Evolutionary conservation across 2,888 invertebrate species (phyloP).

Genomic region (Cosmia trapezina): DNA sequence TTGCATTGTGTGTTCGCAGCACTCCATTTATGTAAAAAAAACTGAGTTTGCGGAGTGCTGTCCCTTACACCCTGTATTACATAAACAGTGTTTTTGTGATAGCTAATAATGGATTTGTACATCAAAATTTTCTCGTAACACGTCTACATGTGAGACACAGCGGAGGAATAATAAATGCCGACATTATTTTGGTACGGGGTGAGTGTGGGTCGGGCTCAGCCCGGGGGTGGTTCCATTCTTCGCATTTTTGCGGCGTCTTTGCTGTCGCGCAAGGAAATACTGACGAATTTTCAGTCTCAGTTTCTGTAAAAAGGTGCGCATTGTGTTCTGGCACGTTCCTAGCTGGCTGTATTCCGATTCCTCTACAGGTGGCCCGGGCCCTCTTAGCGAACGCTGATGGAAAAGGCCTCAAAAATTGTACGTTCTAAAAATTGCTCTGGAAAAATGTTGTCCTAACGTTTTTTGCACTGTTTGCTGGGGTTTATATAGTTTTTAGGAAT

Average conservation of each 20-base stretch:
- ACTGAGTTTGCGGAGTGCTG: too few relatives aligned
- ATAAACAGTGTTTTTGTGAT: constrained; percentile 59
- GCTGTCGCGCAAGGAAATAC: constrained; percentile 75
- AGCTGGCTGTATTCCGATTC: constrained; percentile 74
- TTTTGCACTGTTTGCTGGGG: constrained; percentile 18
- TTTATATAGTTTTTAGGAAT: constrained; percentile 11
- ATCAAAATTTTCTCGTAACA: constrained; percentile 67
- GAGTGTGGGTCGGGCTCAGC: constrained; percentile 61
- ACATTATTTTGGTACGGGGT: constrained; percentile 69
- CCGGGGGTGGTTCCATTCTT: constrained; percentile 72
- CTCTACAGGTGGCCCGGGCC: constrained; percentile 77
- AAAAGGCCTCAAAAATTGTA: constrained; percentile 41
- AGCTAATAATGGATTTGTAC: constrained; percentile 68
- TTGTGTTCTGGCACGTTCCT: constrained; percentile 75
- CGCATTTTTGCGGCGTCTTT: constrained; percentile 82
- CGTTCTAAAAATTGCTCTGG: constrained; percentile 18
- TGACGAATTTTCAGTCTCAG: constrained; percentile 77
- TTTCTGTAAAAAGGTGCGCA: constrained; percentile 78
- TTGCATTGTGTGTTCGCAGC: too few relatives aligned
- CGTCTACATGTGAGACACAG: constrained; percentile 64
- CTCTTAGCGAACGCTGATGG: constrained; percentile 62
- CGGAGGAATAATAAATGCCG: constrained; percentile 72
- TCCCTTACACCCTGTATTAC: too few relatives aligned
- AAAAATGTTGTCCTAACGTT: constrained; percentile 3
- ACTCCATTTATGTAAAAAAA: too few relatives aligned